Conservation (phyloP, 1,140 invertebrate genomes). For the Pseudoatta argentina region DNA sequence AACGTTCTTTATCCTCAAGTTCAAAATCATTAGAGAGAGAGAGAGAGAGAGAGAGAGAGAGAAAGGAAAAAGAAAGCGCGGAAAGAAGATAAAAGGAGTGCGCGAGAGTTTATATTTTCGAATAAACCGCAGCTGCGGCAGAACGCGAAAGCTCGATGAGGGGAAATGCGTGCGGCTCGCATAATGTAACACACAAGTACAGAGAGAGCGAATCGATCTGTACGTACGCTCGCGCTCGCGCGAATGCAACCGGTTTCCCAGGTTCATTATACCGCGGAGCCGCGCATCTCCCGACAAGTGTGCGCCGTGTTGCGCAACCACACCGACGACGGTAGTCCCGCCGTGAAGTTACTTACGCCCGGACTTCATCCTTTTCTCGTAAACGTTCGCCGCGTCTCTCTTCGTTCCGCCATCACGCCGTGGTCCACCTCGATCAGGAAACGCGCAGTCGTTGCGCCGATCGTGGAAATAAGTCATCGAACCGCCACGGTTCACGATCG, state of each 20-base stretch:
- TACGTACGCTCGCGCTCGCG: slow-evolving; percentile 74
- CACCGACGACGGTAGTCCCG: slow-evolving; percentile 63
- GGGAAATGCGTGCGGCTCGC: slow-evolving; percentile 65
- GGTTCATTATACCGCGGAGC: slow-evolving; percentile 85
- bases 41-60: neutral
- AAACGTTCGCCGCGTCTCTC: slow-evolving; percentile 39
- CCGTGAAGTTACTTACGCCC: slow-evolving; percentile 74
- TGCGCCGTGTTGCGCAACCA: slow-evolving; percentile 76
- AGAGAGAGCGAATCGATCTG: slow-evolving; percentile 79
- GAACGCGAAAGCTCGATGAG: slow-evolving; percentile 66
- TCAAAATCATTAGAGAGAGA: no score
- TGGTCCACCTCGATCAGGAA: slow-evolving; percentile 66
- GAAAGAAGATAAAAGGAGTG: neutral
- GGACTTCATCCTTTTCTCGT: slow-evolving; percentile 79
- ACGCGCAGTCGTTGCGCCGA: slow-evolving; percentile 47
- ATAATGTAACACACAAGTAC: slow-evolving; percentile 78
- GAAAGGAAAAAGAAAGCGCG: neutral
- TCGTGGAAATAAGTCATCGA: slow-evolving; percentile 72
- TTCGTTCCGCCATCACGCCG: slow-evolving; percentile 12
- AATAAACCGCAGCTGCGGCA: slow-evolving; percentile 35
- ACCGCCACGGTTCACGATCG: slow-evolving; percentile 59
- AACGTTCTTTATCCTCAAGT: no score
- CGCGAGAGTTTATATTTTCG: slow-evolving; percentile 46
- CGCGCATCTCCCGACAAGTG: slow-evolving; percentile 84
- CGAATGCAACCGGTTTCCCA: slow-evolving; percentile 85